phyloP scores from a whole-genome alignment of 2,888 invertebrate genomes.

The Lottia scabra region DNA sequence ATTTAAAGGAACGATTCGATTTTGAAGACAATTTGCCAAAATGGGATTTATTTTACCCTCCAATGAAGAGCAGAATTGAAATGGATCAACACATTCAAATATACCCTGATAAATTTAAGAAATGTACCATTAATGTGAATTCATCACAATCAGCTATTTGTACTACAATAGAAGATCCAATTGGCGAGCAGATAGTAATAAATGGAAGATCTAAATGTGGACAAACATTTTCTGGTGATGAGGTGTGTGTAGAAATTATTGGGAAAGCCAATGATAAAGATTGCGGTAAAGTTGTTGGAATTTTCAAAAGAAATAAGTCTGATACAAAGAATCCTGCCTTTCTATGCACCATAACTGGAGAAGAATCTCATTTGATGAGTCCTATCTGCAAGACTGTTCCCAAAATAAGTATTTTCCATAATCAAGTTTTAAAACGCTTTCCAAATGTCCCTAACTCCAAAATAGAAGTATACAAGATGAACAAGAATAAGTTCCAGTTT shows the following conservation, averaged over 20 bases:
- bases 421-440: neutral
- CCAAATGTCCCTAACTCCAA: conserved; percentile 22
- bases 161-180: neutral
- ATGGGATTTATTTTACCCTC: conserved; percentile 8
- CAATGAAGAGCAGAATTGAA: neutral
- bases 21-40: neutral
- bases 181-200: conserved; percentile 20
- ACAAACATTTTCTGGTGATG: conserved; percentile 27
- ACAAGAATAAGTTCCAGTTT: conserved; percentile 18
- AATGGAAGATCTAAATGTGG: conserved; percentile 32
- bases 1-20: neutral
- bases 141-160: conserved; percentile 21
- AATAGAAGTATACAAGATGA: conserved; percentile 35
- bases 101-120: conserved; percentile 18
- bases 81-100: neutral
- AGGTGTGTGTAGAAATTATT: conserved; percentile 29
- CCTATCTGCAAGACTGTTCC: conserved; percentile 51
- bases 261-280: conserved; percentile 8
- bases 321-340: conserved; percentile 23
- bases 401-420: conserved; percentile 31
- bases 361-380: conserved; percentile 34
- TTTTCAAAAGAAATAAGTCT: conserved; percentile 6
- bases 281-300: conserved; percentile 41
- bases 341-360: conserved; percentile 40
- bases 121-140: conserved; percentile 24